Evolutionary conservation across 2,888 invertebrate species (phyloP).

Genomic region (Rhagophthalmus giganteus): DNA sequence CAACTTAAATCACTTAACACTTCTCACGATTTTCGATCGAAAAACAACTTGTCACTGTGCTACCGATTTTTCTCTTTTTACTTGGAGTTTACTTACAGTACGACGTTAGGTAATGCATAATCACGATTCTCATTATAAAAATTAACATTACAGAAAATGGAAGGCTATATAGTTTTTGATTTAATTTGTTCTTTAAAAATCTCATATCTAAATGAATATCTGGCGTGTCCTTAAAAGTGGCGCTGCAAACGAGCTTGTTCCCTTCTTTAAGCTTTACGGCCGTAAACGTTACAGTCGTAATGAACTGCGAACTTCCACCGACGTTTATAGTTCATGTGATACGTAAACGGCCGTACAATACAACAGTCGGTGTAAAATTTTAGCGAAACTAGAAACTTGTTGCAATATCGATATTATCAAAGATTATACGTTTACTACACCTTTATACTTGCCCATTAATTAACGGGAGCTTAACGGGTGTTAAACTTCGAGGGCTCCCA

Average conservation of each 20-base stretch:
- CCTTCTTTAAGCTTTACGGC: slow-evolving; percentile 35
- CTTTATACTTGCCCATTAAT: slow-evolving; percentile 20
- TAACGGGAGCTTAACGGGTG: slow-evolving; percentile 11
- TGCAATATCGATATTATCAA: too few relatives aligned
- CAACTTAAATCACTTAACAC: slow-evolving; percentile 7
- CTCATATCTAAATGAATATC: slow-evolving; percentile 43
- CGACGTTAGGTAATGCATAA: slow-evolving; percentile 31
- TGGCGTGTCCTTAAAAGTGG: slow-evolving; percentile 43
- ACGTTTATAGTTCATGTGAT: slow-evolving; percentile 38
- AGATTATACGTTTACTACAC: too few relatives aligned
- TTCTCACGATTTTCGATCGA: slow-evolving; percentile 3
- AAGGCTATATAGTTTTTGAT: slow-evolving; percentile 31
- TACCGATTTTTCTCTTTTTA: too few relatives aligned
- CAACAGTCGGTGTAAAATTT: too few relatives aligned
- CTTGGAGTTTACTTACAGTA: too few relatives aligned
- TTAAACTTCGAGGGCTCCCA: slow-evolving; percentile 18
- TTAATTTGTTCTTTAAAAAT: slow-evolving; percentile 34
- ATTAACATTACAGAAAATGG: slow-evolving; percentile 33
- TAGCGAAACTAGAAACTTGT: too few relatives aligned
- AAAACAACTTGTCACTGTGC: too few relatives aligned
- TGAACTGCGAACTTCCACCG: slow-evolving; percentile 45
- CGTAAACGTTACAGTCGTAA: slow-evolving; percentile 36
- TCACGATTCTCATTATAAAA: slow-evolving; percentile 34
- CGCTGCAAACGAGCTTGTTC: slow-evolving; percentile 38
- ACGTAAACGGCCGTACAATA: too few relatives aligned